Evolutionary conservation across 2,113 vertebrate genomes (phyloP).

Genomic region (Melospiza melodia): DNA sequence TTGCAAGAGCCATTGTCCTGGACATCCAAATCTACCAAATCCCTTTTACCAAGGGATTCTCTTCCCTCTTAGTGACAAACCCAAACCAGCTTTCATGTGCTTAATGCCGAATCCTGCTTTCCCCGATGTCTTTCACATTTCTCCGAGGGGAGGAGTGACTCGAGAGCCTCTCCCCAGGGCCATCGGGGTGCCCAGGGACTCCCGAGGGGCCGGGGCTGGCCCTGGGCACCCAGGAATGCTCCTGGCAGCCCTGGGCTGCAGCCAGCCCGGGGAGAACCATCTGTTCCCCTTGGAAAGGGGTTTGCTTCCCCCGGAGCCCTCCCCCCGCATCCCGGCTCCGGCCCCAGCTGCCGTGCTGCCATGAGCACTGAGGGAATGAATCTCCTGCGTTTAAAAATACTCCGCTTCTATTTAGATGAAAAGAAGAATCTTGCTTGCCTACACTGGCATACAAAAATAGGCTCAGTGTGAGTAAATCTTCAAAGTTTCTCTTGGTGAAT

Average conservation of each 20-base stretch:
- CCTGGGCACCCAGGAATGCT: not conserved
- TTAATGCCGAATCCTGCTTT: not conserved
- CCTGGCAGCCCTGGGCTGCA: not conserved
- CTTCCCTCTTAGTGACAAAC: not conserved
- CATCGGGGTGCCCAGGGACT: not conserved
- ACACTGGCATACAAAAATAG: slow-evolving; percentile 43
- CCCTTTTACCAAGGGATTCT: not conserved
- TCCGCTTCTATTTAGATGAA: slow-evolving; percentile 56
- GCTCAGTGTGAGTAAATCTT: slow-evolving; percentile 52
- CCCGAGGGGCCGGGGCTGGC: not conserved
- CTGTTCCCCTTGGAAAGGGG: slow-evolving; percentile 50
- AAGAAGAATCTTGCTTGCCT: slow-evolving; percentile 53
- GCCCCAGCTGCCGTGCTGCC: slow-evolving; percentile 43
- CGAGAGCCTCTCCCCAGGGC: not conserved
- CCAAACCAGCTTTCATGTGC: not conserved
- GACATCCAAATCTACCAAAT: not conserved
- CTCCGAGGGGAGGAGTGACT: not conserved
- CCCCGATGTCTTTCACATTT: not conserved
- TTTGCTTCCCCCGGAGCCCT: not conserved
- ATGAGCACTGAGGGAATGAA: slow-evolving; percentile 30
- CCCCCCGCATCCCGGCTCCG: not conserved
- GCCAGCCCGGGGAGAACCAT: slow-evolving; percentile 39
- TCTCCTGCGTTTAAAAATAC: slow-evolving; percentile 59
- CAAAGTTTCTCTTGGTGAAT: slow-evolving; percentile 43
- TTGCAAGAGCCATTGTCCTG: fast-evolving